Evolutionary conservation across 2,888 invertebrate genomes (phyloP).

Genomic region (Hydriomena furcata): DNA sequence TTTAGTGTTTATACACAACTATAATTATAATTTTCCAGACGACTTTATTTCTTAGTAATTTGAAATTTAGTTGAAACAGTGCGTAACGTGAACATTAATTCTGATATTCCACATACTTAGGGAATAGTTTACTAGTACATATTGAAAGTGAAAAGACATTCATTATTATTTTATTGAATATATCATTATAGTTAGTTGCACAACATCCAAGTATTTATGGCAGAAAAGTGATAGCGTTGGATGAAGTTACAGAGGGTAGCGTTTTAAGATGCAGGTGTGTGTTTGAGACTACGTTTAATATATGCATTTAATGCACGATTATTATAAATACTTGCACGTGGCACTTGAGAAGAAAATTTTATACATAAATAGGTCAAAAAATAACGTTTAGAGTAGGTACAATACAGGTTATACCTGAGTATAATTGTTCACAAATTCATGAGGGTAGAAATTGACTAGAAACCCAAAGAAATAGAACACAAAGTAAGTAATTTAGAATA

Average conservation of each 20-base stretch:
- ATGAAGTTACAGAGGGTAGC: neutral
- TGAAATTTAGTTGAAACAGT: constrained; percentile 9
- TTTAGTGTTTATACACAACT: neutral
- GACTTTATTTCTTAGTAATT: too few species aligned
- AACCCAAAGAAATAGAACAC: neutral
- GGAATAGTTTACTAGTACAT: constrained; percentile 3
- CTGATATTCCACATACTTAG: constrained; percentile 5
- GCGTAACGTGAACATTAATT: neutral
- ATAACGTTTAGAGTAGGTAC: neutral
- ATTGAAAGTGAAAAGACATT: constrained; percentile 1
- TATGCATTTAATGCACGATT: constrained; percentile 8
- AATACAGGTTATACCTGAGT: constrained; percentile 7
- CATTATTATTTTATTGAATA: neutral
- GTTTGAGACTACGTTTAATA: neutral
- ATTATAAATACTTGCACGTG: constrained; percentile 4
- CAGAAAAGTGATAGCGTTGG: neutral
- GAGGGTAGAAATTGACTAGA: constrained; percentile 12
- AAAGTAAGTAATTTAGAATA: too few species aligned
- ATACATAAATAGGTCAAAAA: constrained; percentile 9
- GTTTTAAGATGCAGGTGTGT: neutral
- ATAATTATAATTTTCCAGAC: too few species aligned
- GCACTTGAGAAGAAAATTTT: constrained; percentile 13
- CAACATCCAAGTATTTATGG: neutral
- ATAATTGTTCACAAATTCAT: neutral
- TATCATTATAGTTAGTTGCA: neutral